Base-by-base conservation (phyloP, 2,888 invertebrate species). In the Auanema sp. region DNA sequence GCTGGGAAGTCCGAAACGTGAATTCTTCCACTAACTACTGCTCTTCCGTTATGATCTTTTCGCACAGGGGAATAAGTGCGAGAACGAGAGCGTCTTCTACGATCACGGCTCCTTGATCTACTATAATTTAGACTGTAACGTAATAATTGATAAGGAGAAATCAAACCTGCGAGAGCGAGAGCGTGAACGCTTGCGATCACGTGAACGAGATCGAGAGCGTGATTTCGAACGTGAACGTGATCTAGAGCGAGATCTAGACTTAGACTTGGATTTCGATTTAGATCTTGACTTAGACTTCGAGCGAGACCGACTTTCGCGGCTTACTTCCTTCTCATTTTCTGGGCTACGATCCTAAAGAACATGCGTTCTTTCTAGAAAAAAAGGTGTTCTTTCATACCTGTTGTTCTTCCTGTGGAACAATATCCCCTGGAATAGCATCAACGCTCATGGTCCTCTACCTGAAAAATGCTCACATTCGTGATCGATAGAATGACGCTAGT, bases 1-100 rank as follows among this genome's bases (percentile, higher is more conserved):
- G 58, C 56, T n/a, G 58, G 49, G 23, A 63, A 58, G 53, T 63
- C 63, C 23, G 63, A 63, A 6, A 63, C 58, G 44, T 63, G 63
- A 24, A 63, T 63, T 6, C 63, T 23, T 8, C 63, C 63, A 47
- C 40, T 47, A n/a, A 63, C 49, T 14, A 63, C 44, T 14, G 53
- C 47, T 6, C 63, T 51, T 4, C 63, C 63, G n/a, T 43, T 58
- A 40, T 41, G 18, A 49, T 63, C 63, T 11, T 43, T 57, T n/a
- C 62, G 44, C 11, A 33, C 14, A 1, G 62, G 62, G 2, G 58
- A 58, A 24, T 51, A 58, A 1, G 63, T 63, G 43, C 63, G 58
- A 18, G 63, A 63, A 18, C 63, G 58, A 10, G 58, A 58, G 33
- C 63, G 62, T 40, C 62, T 52, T 33, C 50, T 42, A 21, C 44